Evolutionary conservation across 2,113 vertebrate species (phyloP).

Genomic region (Protobothrops mucrosquamatus): DNA sequence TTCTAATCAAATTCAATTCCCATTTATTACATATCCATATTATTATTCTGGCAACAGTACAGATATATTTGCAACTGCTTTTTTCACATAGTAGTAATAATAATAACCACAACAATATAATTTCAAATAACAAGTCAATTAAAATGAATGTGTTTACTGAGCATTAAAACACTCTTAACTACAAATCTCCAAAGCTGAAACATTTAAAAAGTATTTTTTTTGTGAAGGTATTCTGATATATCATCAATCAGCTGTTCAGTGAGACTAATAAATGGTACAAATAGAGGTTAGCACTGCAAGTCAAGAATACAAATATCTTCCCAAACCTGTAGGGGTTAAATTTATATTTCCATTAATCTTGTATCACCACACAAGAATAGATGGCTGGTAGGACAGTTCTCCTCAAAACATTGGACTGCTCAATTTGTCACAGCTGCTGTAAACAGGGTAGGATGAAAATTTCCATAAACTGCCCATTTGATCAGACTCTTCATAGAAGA

Average conservation of each 20-base stretch:
- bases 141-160: neutral
- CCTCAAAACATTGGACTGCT: slow-evolving; percentile 23
- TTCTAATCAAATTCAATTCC: neutral
- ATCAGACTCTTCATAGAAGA: slow-evolving; percentile 37
- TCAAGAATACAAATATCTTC: neutral
- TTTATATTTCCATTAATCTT: slow-evolving; percentile 36
- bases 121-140: neutral
- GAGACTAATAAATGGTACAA: slow-evolving; percentile 1
- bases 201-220: neutral
- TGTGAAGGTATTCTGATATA: neutral
- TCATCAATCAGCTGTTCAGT: slow-evolving; percentile 5
- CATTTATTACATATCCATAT: neutral
- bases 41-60: neutral
- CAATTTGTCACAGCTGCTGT: slow-evolving; percentile 28
- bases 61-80: neutral
- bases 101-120: neutral
- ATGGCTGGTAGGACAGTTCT: slow-evolving; percentile 14
- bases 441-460: slow-evolving; percentile 15
- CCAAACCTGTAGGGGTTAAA: slow-evolving; percentile 20
- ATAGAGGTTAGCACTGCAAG: neutral
- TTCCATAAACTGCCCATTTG: neutral
- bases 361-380: neutral
- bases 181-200: neutral
- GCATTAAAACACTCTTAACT: slow-evolving; percentile 22
- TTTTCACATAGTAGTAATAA: neutral